Conservation (phyloP, 2,113 vertebrate species). For the Lepisosteus oculatus region DNA sequence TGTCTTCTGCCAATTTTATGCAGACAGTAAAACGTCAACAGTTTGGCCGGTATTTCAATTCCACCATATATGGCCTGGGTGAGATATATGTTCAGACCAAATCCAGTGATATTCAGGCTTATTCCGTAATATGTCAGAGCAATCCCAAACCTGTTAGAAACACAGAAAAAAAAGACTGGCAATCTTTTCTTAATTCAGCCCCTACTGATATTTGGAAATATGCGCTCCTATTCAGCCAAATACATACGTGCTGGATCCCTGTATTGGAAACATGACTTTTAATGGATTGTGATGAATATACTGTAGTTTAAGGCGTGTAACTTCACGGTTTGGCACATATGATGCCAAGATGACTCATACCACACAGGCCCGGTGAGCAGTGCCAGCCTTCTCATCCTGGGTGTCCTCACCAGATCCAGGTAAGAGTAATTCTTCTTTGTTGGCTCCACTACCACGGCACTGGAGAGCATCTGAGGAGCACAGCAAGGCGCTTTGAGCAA, state of each 20-base stretch:
- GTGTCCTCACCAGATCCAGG: slow-evolving; percentile 60
- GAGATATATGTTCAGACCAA: slow-evolving; percentile 62
- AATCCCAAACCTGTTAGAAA: slow-evolving; percentile 53
- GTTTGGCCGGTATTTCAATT: slow-evolving; percentile 63
- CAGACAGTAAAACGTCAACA: slow-evolving; percentile 46
- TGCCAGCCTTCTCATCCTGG: slow-evolving; percentile 63
- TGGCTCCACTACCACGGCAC: slow-evolving; percentile 38
- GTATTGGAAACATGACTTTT: too few relatives aligned
- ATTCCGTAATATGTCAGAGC: slow-evolving; percentile 60
- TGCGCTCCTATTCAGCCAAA: too few relatives aligned
- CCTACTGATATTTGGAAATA: too few relatives aligned
- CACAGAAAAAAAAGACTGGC: slow-evolving; percentile 3
- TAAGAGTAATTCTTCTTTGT: slow-evolving; percentile 51
- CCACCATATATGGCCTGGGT: slow-evolving; percentile 58
- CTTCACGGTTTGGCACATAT: too few relatives aligned
- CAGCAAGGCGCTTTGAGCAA: not conserved
- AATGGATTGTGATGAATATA: too few relatives aligned
- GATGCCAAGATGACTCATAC: slow-evolving; percentile 31
- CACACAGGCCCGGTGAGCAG: slow-evolving; percentile 56
- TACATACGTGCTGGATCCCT: too few relatives aligned
- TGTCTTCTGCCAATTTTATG: slow-evolving; percentile 53
- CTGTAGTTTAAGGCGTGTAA: too few relatives aligned
- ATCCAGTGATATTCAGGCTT: slow-evolving; percentile 61
- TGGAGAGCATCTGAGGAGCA: slow-evolving; percentile 48
- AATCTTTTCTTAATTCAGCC: too few relatives aligned